Percentiles rank a stretch among this genome's conserved stretches.
Conservation (phyloP, 2,113 vertebrate genomes). For the Helogale parvula region DNA sequence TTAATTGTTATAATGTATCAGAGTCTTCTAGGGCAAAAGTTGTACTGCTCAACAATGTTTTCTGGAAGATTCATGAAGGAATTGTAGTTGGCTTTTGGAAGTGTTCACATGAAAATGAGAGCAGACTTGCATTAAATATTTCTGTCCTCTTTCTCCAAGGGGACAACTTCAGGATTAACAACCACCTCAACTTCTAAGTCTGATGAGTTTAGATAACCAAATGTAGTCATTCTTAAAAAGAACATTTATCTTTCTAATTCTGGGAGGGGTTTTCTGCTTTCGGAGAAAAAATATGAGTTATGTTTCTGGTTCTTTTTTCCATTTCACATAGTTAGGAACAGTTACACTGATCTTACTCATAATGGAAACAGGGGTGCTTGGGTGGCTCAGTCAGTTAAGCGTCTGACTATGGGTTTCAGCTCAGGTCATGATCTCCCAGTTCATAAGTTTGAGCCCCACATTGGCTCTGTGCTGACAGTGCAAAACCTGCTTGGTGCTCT, state of each 20-base stretch:
- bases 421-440: too few relatives aligned
- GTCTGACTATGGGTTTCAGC: too few relatives aligned
- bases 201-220: not conserved
- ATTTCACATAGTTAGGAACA: not conserved
- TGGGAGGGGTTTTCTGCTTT: not conserved
- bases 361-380: too few relatives aligned
- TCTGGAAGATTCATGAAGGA: not conserved
- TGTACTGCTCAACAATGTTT: not conserved
- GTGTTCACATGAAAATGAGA: not conserved
- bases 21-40: not conserved
- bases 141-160: not conserved
- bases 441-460: too few relatives aligned
- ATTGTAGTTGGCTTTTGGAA: not conserved
- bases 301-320: not conserved
- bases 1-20: not conserved
- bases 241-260: not conserved
- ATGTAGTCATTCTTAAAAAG: not conserved
- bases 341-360: not conserved
- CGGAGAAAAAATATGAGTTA: not conserved
- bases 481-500: too few relatives aligned
- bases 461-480: too few relatives aligned
- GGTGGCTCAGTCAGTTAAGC: too few relatives aligned
- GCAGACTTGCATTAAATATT: not conserved
- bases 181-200: not conserved
- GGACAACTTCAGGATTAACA: not conserved